Percentiles rank a stretch among this genome's conserved stretches.
phyloP scores from a whole-genome alignment of 2,888 invertebrate genomes.

The Pecten maximus region DNA sequence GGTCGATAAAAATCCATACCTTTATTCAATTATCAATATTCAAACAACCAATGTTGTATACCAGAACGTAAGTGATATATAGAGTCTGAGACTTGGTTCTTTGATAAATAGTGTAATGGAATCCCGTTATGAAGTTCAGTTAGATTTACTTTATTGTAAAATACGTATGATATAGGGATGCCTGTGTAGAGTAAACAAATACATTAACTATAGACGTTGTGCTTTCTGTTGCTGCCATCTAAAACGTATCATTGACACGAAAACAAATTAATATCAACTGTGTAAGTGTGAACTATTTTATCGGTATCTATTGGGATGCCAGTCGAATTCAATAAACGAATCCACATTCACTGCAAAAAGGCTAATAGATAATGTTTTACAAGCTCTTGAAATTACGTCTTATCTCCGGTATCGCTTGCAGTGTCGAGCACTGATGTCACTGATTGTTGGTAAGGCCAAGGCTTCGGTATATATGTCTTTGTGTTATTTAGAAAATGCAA shows the following conservation, averaged over 20 bases:
- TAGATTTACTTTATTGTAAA: background rate
- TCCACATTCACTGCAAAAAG: background rate
- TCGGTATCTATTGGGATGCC: background rate
- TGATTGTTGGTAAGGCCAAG: background rate
- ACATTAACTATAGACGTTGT: background rate
- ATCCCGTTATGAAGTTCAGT: background rate
- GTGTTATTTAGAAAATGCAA: too few relatives aligned
- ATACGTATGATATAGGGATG: background rate
- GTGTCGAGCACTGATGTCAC: background rate
- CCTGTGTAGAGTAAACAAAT: background rate
- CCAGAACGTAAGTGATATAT: too few relatives aligned
- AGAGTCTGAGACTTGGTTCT: background rate
- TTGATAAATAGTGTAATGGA: background rate
- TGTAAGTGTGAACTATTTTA: background rate
- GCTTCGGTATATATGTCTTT: too few relatives aligned
- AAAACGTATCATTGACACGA: background rate
- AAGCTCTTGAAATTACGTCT: background rate
- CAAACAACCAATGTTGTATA: too few relatives aligned
- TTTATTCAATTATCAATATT: too few relatives aligned
- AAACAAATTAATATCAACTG: background rate
- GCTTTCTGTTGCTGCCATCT: background rate
- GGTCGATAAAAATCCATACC: too few relatives aligned
- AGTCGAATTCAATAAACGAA: background rate
- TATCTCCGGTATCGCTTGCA: background rate
- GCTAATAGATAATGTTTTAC: background rate